Evolutionary conservation across 2,888 invertebrate species (phyloP).

Genomic region (Harmothoe impar): DNA sequence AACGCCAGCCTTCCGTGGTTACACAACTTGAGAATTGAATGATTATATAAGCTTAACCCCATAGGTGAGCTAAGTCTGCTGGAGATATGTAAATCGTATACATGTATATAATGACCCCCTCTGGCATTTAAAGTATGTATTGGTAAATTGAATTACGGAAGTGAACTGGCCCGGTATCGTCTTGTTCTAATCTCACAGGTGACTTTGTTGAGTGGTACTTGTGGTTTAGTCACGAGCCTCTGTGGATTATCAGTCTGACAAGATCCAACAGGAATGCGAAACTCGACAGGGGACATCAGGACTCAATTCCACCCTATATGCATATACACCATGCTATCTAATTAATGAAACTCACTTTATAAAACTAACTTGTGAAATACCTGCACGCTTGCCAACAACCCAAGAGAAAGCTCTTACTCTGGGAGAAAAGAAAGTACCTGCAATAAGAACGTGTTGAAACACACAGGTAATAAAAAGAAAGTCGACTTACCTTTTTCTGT

Average conservation of each 20-base stretch:
- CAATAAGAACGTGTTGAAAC: not conserved
- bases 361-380: too few relatives aligned
- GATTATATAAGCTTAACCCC: too few relatives aligned
- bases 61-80: not conserved
- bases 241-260: not conserved
- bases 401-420: too few relatives aligned
- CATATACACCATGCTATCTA: too few relatives aligned
- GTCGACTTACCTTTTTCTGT: slow-evolving; percentile 59
- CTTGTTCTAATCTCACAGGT: not conserved
- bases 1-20: too few relatives aligned
- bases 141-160: slow-evolving; percentile 7
- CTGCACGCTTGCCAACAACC: too few relatives aligned
- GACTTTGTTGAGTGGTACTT: slow-evolving; percentile 17
- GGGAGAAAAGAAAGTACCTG: not conserved
- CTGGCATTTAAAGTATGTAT: not conserved
- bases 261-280: not conserved
- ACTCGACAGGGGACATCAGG: not conserved
- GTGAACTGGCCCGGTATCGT: not conserved
- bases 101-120: not conserved
- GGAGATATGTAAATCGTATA: not conserved
- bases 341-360: too few relatives aligned
- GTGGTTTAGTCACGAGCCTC: not conserved
- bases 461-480: not conserved
- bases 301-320: too few relatives aligned
- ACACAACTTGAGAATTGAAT: too few relatives aligned